A percentile compares a stretch with the other conserved stretches of the same genome.
These are phyloP conservation scores for Luidia sarsii DNA, from an alignment of 53 echinoderm and acorn worm genomes.

Conservation along the genomic window DNA sequence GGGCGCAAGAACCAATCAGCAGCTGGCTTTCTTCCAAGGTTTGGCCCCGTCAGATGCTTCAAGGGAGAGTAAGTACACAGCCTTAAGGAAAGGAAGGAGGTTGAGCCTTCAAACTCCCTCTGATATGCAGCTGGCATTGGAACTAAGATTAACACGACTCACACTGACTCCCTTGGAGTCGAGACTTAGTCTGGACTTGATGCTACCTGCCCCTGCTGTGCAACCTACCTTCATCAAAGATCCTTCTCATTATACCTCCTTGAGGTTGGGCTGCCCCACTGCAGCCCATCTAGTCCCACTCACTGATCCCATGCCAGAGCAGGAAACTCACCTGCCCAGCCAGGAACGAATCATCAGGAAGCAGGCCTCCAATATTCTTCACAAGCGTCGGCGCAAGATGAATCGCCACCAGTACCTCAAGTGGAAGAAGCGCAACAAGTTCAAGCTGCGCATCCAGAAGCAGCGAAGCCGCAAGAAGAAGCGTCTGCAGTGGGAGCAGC, in stretches of 20 bases:
- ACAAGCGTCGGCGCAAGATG: conserved; percentile 75
- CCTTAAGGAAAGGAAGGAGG: too few species aligned
- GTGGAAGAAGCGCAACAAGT: conserved; percentile 73
- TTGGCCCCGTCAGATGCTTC: too few species aligned
- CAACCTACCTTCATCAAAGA: conserved; percentile 45
- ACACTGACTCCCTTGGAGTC: conserved; percentile 55
- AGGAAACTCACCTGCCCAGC: too few species aligned
- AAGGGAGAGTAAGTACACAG: too few species aligned
- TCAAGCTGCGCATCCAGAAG: conserved; percentile 68
- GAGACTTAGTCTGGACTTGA: conserved; percentile 8
- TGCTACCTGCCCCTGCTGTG: conserved; percentile 5
- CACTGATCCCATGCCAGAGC: neutral
- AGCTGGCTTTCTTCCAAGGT: neutral
- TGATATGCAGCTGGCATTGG: too few species aligned
- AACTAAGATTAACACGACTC: conserved; percentile 41
- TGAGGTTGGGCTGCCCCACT: conserved; percentile 52
- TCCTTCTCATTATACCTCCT: conserved; percentile 38
- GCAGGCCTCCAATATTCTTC: conserved; percentile 60
- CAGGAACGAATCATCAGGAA: too few species aligned
- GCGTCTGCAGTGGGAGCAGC: conserved; percentile 62
- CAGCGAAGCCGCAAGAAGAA: conserved; percentile 60
- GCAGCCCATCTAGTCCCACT: neutral
- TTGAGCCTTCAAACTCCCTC: too few species aligned
- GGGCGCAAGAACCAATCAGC: conserved; percentile 5
- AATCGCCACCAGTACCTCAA: conserved; percentile 81